Evolutionary conservation across 1,140 invertebrate genomes (phyloP).

Genomic region (Drosophila arawakana): DNA sequence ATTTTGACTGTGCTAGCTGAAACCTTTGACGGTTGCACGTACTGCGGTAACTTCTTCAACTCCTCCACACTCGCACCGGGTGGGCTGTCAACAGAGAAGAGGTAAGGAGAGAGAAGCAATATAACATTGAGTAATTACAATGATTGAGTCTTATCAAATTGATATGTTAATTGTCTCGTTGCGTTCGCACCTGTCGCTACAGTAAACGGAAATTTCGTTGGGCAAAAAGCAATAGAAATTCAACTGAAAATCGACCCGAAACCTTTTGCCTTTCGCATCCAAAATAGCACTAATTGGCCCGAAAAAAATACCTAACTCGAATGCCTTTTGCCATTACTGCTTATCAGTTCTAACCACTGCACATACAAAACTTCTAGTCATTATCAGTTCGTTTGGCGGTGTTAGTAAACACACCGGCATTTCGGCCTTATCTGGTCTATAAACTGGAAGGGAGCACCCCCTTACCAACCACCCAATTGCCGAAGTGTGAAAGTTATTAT

Average conservation of each 20-base stretch:
- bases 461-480: not conserved
- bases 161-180: conserved; percentile 65
- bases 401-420: conserved; percentile 72
- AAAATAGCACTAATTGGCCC: conserved; percentile 67
- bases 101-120: not conserved
- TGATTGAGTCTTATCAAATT: conserved; percentile 63
- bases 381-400: conserved; percentile 54
- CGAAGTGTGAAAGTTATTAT: conserved; percentile 30
- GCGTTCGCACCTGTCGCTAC: conserved; percentile 53
- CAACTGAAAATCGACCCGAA: not conserved
- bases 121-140: conserved; percentile 58
- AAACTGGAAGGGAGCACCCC: conserved; percentile 13
- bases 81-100: conserved; percentile 4
- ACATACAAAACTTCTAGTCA: conserved; percentile 28
- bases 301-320: conserved; percentile 6
- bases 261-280: conserved; percentile 60
- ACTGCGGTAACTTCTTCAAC: conserved; percentile 56
- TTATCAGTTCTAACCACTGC: conserved; percentile 47
- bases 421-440: conserved; percentile 62
- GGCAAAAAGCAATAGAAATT: not conserved
- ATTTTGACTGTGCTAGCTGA: conserved; percentile 52
- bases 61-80: conserved; percentile 75
- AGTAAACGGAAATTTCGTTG: conserved; percentile 53
- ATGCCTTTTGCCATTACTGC: conserved; percentile 43
- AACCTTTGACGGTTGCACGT: conserved; percentile 47